Conservation (phyloP, 1,140 invertebrate genomes). For the Brachionus paranguensis region DNA sequence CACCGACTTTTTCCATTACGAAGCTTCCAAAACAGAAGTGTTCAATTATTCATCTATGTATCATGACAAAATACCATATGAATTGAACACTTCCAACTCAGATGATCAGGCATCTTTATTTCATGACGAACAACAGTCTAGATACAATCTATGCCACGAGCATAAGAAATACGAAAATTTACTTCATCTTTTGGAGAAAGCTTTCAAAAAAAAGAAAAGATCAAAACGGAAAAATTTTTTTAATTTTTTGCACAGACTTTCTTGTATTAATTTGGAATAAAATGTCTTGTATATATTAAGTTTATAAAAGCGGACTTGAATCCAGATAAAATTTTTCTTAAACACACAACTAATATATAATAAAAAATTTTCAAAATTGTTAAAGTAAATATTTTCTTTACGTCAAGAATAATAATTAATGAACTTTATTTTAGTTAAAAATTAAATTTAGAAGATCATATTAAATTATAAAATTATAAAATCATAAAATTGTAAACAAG, state of each 20-base stretch:
- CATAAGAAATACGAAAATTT: background rate
- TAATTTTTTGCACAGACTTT: background rate
- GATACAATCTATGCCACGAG: background rate
- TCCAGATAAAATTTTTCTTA: too few species aligned
- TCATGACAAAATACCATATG: background rate
- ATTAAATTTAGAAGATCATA: too few species aligned
- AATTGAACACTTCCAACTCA: background rate
- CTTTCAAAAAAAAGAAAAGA: conserved; percentile 5
- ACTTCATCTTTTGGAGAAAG: background rate
- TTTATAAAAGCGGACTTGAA: too few species aligned
- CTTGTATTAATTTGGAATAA: background rate
- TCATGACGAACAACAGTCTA: background rate
- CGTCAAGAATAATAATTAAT: too few species aligned
- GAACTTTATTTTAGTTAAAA: too few species aligned
- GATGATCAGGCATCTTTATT: background rate
- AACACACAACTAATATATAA: too few species aligned
- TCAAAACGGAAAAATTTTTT: background rate
- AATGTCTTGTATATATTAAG: background rate
- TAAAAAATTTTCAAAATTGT: too few species aligned
- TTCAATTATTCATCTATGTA: background rate
- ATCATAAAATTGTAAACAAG: too few species aligned
- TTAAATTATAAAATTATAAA: too few species aligned
- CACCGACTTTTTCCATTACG: background rate
- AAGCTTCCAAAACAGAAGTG: background rate
- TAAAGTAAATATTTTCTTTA: too few species aligned